Base-by-base conservation (phyloP, 2,113 vertebrate genomes). In the Prionailurus bengalensis region DNA sequence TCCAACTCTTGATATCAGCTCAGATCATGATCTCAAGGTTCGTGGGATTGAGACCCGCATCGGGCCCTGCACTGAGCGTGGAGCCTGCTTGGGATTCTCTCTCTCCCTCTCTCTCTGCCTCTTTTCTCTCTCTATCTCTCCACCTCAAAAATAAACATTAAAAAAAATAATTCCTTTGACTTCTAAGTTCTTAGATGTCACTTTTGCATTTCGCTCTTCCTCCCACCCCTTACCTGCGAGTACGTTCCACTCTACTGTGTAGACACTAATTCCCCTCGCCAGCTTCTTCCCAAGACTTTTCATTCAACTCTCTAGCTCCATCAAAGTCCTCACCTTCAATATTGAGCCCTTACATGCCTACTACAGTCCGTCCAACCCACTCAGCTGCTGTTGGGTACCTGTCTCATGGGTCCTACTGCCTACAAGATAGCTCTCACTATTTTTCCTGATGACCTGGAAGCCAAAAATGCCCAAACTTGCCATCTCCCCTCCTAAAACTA, bases 331-430 rank as follows among this genome's bases (percentile, higher is more conserved):
- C 33, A 19, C 82, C 58, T 80, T 39, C 29, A 39, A 7, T 1
- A 45, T 42, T 19, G 58, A 66, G 5, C 19, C 6, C 36, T 89
- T 31, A 23, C 0, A 3, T 33, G 45, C 21, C 36, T 29, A 33
- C 5, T 15, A 23, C 2, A 0, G 33, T n/a, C 36, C 71, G 21
- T 7, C 91, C 73, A 36, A n/a, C 71, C 19, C 92, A 55, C 68
- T 88, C 51, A 61, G 4, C 25, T 9, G 3, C 1, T 0, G 36
- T 6, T 27, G 6, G 5, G 27, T 3, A 3, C n/a, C 74, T 23
- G 3, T 74, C 58, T 27, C 11, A 3, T 1, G 2, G 3, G 36
- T 19, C 66, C 81, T 39, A 16, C 8, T 70, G 27, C 66, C 78
- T 73, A 29, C 31, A 4, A 55, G 42, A n/a, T 8, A 29, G 12